Evolutionary conservation across 2,797 vertebrate genomes (phyloP).

Genomic region (Distichodus sexfasciatus): DNA sequence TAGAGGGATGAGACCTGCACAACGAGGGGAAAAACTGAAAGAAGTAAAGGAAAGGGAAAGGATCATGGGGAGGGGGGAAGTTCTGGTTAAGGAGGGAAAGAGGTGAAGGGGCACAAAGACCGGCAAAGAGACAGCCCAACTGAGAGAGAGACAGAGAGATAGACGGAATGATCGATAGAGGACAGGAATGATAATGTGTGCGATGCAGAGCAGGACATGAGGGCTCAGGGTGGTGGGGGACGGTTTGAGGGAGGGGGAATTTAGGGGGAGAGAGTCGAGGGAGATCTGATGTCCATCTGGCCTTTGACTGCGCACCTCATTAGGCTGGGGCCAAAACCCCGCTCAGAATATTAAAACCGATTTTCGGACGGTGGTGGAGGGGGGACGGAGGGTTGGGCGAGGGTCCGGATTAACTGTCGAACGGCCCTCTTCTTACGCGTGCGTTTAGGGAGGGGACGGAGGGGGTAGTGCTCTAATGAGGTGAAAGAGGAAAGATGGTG

Average conservation of each 20-base stretch:
- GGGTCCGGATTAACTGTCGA: slow-evolving; percentile 27
- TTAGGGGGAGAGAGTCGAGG: slow-evolving; percentile 50
- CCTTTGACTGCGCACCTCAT: slow-evolving; percentile 62
- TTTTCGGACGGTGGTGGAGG: slow-evolving; percentile 24
- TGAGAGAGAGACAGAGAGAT: slow-evolving; percentile 48
- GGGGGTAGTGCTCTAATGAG: slow-evolving; percentile 62
- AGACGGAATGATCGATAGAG: slow-evolving; percentile 55
- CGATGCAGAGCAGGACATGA: slow-evolving; percentile 55
- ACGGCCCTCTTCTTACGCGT: slow-evolving; percentile 21
- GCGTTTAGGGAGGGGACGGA: not conserved
- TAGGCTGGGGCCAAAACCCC: slow-evolving; percentile 59
- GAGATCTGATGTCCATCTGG: slow-evolving; percentile 68
- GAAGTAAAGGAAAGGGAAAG: slow-evolving; percentile 51
- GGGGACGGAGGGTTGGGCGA: slow-evolving; percentile 12
- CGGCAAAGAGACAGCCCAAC: slow-evolving; percentile 41
- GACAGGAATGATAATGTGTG: slow-evolving; percentile 62
- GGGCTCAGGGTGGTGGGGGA: slow-evolving; percentile 41
- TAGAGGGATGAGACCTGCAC: slow-evolving; percentile 30
- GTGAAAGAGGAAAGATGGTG: slow-evolving; percentile 62
- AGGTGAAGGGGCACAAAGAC: slow-evolving; percentile 50
- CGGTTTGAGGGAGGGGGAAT: not conserved
- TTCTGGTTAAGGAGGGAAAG: not conserved
- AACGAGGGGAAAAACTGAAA: slow-evolving; percentile 63
- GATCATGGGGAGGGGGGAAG: not conserved
- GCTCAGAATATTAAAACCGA: slow-evolving; percentile 62